phyloP scores from a whole-genome alignment of 2,888 invertebrate species.

The Tenthredo amoena region DNA sequence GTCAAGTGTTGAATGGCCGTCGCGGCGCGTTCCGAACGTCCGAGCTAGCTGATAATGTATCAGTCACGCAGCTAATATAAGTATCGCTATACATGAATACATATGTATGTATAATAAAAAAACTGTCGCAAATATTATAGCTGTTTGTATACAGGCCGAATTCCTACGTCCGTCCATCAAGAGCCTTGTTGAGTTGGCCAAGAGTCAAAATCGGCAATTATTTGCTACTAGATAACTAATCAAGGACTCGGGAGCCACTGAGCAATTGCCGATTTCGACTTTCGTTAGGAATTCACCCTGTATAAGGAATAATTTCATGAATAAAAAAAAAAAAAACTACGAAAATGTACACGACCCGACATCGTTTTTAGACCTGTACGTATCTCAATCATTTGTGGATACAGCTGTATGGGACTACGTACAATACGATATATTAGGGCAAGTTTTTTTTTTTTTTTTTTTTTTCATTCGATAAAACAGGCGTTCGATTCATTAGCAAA shows the following conservation, averaged over 20 bases:
- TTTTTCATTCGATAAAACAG: background rate
- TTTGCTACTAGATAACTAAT: too few relatives aligned
- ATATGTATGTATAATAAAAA: background rate
- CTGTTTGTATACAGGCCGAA: background rate
- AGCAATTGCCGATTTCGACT: too few relatives aligned
- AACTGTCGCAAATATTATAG: background rate
- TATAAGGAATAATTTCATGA: background rate
- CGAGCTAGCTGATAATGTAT: slow-evolving; percentile 20
- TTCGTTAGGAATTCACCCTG: too few relatives aligned
- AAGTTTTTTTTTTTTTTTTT: background rate
- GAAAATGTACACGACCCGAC: background rate
- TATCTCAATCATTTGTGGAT: background rate
- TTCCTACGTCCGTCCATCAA: too few relatives aligned
- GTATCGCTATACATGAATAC: background rate
- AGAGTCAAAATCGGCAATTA: too few relatives aligned
- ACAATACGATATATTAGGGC: background rate
- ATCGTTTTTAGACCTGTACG: background rate
- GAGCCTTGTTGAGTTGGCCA: too few relatives aligned
- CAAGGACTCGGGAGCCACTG: too few relatives aligned
- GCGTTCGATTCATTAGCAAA: background rate
- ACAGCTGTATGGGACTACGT: background rate
- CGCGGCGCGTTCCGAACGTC: background rate
- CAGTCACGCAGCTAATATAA: background rate
- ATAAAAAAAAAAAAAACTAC: background rate
- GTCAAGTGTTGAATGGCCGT: background rate